phyloP scores from a whole-genome alignment of 2,797 vertebrate species.

The Gambelia wislizenii region DNA sequence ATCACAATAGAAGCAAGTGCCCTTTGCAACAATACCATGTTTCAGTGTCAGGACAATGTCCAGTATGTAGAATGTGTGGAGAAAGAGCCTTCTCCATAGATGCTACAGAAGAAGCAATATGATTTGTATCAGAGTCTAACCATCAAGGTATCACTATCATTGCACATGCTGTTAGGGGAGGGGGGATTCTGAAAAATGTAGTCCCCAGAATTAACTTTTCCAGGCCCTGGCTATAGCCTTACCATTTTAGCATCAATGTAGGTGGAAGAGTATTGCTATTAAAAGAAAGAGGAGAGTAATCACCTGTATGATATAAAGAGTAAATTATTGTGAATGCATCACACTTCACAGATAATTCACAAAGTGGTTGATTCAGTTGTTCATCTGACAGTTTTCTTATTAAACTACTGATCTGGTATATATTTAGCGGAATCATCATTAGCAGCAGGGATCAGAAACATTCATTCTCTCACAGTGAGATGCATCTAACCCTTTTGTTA shows the following conservation, averaged over 20 bases:
- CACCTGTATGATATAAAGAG: slow-evolving; percentile 58
- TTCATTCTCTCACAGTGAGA: slow-evolving; percentile 69
- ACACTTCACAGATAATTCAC: slow-evolving; percentile 67
- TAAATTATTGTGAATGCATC: slow-evolving; percentile 45
- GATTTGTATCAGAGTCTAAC: slow-evolving; percentile 1
- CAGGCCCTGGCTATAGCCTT: slow-evolving; percentile 11
- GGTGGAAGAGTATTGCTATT: slow-evolving; percentile 19
- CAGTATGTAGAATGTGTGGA: background rate
- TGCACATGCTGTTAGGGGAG: no score
- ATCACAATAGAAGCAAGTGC: background rate
- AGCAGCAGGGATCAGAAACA: slow-evolving; percentile 71
- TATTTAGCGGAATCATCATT: slow-evolving; percentile 64
- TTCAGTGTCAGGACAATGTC: background rate
- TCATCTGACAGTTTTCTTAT: slow-evolving; percentile 62
- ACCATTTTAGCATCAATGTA: slow-evolving; percentile 41
- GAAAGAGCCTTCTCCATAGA: background rate
- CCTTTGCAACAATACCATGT: background rate
- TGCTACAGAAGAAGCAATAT: background rate
- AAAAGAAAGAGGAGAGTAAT: slow-evolving; percentile 40
- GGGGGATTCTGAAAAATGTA: no score
- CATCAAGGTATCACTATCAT: no score
- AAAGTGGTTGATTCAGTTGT: slow-evolving; percentile 62
- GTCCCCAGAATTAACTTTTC: no score
- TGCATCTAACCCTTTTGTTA: slow-evolving; percentile 69
- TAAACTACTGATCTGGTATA: slow-evolving; percentile 55